These are phyloP conservation scores for Spisula subtruncata DNA, from an alignment of 2,888 invertebrate species.

Conservation along the genomic window DNA sequence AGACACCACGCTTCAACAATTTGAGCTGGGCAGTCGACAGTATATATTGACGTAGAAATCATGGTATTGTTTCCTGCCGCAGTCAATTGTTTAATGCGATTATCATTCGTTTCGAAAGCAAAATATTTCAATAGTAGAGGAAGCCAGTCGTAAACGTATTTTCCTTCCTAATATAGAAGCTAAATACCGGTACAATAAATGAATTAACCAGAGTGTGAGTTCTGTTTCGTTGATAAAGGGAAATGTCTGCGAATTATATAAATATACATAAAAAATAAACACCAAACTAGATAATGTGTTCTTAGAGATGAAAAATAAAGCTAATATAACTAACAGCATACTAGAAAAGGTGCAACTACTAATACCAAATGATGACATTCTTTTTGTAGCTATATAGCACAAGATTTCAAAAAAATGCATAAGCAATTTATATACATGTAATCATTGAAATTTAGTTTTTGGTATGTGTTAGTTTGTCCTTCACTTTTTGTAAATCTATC, in stretches of 20 bases:
- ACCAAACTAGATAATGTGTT: background rate
- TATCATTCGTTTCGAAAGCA: background rate
- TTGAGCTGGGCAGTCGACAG: background rate
- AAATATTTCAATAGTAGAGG: background rate
- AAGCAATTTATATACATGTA: too few species aligned
- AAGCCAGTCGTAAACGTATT: background rate
- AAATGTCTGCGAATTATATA: background rate
- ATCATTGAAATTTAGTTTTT: too few species aligned
- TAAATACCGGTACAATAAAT: constrained; percentile 5
- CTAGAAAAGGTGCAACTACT: too few species aligned
- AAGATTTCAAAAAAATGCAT: too few species aligned
- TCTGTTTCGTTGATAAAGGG: background rate
- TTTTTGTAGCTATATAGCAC: too few species aligned
- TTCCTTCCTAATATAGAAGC: background rate
- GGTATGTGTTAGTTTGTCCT: too few species aligned
- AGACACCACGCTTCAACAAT: background rate
- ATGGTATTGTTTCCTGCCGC: background rate
- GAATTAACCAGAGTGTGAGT: background rate
- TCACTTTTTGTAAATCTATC: too few species aligned
- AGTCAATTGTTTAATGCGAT: background rate
- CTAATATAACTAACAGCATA: too few species aligned
- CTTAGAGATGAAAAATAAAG: too few species aligned
- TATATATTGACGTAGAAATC: background rate
- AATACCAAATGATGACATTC: too few species aligned
- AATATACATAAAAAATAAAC: background rate